Percentiles rank a stretch among this genome's conserved stretches.
Evolutionary conservation across 2,888 invertebrate genomes (phyloP).

Genomic region (Ophion obscuratus): DNA sequence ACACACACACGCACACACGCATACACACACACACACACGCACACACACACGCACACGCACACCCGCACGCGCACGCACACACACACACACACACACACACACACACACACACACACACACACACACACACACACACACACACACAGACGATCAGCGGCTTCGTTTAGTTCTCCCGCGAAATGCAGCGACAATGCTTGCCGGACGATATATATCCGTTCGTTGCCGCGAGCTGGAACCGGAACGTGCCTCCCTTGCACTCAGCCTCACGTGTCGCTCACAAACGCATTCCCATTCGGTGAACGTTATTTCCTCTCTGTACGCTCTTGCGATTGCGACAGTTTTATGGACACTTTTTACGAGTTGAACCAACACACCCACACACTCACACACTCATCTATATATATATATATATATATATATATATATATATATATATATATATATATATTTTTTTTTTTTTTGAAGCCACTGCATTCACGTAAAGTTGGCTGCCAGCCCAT

Average conservation of each 20-base stretch:
- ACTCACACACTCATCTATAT: too few relatives aligned
- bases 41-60: too few relatives aligned
- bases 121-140: neutral
- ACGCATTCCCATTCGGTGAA: conserved; percentile 70
- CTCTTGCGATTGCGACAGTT: conserved; percentile 77
- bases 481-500: too few relatives aligned
- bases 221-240: conserved; percentile 29
- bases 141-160: conserved; percentile 15
- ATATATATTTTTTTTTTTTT: too few relatives aligned
- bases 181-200: conserved; percentile 31
- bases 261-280: conserved; percentile 73
- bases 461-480: too few relatives aligned
- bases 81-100: too few relatives aligned
- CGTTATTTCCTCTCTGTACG: conserved; percentile 32
- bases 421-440: too few relatives aligned
- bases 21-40: too few relatives aligned
- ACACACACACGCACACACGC: too few relatives aligned
- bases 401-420: too few relatives aligned
- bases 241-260: conserved; percentile 23
- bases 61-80: too few relatives aligned
- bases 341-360: conserved; percentile 80
- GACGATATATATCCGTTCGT: conserved; percentile 63
- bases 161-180: conserved; percentile 36
- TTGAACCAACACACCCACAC: conserved; percentile 17
- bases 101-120: too few relatives aligned